Conservation (phyloP, 2,888 invertebrate genomes). For the Eupeodes latifasciatus region DNA sequence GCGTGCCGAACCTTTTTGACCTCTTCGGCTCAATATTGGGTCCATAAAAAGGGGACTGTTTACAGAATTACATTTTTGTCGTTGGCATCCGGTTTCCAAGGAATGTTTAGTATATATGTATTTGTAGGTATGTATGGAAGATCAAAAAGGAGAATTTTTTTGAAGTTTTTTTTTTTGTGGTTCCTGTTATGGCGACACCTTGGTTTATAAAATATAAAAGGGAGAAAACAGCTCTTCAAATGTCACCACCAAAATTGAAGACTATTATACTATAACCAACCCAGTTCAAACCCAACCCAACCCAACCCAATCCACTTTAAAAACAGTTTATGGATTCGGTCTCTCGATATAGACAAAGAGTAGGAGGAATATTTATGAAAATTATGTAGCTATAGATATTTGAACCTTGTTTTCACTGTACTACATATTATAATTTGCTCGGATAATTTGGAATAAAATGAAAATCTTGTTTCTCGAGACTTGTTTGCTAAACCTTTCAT, state of each 20-base stretch:
- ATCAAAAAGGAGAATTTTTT: slow-evolving; percentile 36
- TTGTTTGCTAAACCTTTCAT: no score
- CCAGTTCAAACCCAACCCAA: neutral
- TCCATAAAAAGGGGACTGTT: slow-evolving; percentile 50
- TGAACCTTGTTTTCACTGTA: no score
- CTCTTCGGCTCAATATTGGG: neutral
- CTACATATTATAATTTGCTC: no score
- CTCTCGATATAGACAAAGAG: no score
- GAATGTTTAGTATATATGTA: neutral
- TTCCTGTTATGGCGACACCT: slow-evolving; percentile 32
- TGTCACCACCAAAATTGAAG: slow-evolving; percentile 30
- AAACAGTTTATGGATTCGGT: slow-evolving; percentile 8
- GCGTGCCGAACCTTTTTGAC: slow-evolving; percentile 50
- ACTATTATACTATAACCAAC: neutral
- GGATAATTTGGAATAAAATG: no score
- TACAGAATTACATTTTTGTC: slow-evolving; percentile 15
- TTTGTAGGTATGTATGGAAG: neutral
- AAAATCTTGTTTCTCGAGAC: no score
- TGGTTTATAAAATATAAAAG: neutral
- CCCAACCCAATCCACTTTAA: neutral
- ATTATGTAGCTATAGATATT: no score
- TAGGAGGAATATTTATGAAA: no score
- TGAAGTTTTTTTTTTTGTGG: slow-evolving; percentile 37
- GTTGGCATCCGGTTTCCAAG: slow-evolving; percentile 23
- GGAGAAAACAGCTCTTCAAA: slow-evolving; percentile 11